Evolutionary conservation across 1,140 invertebrate species (phyloP), one percentile per base, ranked within the genome.

Genomic region (Zaprionus davidi): DNA sequence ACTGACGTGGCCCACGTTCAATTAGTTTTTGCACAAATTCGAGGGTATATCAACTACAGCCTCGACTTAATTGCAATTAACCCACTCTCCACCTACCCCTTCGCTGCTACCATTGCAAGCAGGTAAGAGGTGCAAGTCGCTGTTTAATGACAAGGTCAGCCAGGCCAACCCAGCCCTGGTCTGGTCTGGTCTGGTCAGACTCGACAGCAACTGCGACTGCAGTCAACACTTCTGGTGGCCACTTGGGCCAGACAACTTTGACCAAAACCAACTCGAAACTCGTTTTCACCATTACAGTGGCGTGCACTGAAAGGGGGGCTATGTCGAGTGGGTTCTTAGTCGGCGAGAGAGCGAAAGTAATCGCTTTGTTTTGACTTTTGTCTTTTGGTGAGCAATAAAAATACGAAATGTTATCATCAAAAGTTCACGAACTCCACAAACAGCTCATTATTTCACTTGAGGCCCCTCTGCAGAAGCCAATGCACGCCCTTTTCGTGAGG

Each of bases 81-180:
- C 24, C 24, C 34, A n/a, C 36, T 15, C 11, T 56, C 26, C 20
- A 3, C 46, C 26, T 2, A 13, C 31, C 28, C 41, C 15, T 62
- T 11, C 3, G 11, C 26, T 0, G 7, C 9, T 17, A n/a, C 13
- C 15, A 22, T 12, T 24, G 12, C 20, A 51, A 26, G 31, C 28
- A 67, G 66, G 72, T 75, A 75, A 75, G 51, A 57, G 71, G 49
- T 53, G 34, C 72, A 70, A 75, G 72, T 38, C 34, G 53, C 22
- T 51, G 41, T 46, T 46, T 28, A 31, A 57, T 36, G 28, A 34
- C 72, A 76, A 76, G 73, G 73, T 71, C 73, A 76, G 34, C 73
- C 38, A 34, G 68, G 68, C 60, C 41, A 46, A 46, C n/a, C 15
- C 15, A 34, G 9, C 31, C 15, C 38, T 13, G 38, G 15, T 6